Conservation (phyloP, 2,797 vertebrate species). For the Eidolon dupreanum region DNA sequence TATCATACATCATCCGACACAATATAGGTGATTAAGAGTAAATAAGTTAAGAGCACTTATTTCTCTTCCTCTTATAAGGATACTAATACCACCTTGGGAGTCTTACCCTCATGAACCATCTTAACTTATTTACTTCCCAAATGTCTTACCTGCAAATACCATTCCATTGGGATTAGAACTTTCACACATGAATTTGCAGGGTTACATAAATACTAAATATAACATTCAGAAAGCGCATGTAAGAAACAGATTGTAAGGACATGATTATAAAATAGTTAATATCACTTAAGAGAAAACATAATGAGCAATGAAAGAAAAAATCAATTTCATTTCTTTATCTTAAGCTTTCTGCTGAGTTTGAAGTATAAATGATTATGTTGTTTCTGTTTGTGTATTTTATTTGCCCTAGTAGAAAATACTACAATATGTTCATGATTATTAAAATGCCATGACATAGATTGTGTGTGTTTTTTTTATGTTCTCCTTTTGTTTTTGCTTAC, state of each 20-base stretch:
- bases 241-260: neutral
- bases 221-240: neutral
- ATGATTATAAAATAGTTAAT: neutral
- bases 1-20: neutral
- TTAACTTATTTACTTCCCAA: neutral
- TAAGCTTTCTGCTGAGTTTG: neutral
- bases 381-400: neutral
- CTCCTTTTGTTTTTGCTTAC: neutral
- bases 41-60: neutral
- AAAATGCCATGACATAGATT: neutral
- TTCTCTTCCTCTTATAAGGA: neutral
- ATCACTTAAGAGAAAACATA: neutral
- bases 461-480: neutral
- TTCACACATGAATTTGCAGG: neutral
- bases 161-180: neutral
- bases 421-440: neutral
- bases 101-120: neutral
- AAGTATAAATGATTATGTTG: neutral
- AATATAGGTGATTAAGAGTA: neutral
- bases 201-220: neutral
- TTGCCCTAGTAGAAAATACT: neutral
- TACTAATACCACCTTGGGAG: neutral
- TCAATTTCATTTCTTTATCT: neutral
- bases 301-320: neutral
- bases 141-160: neutral